Evolutionary conservation across 2,113 vertebrate species (phyloP).

Genomic region (Hydropotes inermis): DNA sequence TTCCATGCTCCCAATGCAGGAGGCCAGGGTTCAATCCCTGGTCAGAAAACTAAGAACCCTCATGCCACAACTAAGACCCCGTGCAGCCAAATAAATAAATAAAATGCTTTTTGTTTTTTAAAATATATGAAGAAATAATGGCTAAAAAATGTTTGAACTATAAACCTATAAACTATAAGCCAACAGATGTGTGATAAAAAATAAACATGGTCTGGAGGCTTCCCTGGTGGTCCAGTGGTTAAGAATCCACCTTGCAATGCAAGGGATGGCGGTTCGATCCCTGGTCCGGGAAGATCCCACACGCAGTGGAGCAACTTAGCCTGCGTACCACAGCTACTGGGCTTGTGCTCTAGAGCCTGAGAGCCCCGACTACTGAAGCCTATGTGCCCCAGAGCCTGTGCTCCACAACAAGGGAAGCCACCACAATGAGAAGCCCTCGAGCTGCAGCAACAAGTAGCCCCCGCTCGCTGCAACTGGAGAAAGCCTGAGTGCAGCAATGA

Average conservation of each 20-base stretch:
- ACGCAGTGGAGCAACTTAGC: neutral
- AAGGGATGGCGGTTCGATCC: neutral
- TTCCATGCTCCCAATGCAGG: neutral
- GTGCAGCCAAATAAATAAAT: neutral
- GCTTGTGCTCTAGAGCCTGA: neutral
- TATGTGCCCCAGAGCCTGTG: neutral
- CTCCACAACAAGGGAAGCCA: neutral
- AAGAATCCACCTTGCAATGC: neutral
- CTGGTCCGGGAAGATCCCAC: neutral
- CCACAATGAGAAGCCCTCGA: neutral
- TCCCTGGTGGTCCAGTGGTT: neutral
- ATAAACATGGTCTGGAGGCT: neutral
- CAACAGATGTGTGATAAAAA: neutral
- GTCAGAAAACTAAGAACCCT: neutral
- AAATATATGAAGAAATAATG: neutral
- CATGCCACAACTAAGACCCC: neutral
- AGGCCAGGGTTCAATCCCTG: neutral
- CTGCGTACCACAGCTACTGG: neutral
- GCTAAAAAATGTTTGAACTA: neutral
- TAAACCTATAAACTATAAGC: neutral
- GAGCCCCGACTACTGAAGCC: neutral
- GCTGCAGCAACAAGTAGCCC: neutral
- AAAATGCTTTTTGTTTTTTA: neutral
- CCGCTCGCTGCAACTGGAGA: neutral
- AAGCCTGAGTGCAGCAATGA: neutral